phyloP scores from a whole-genome alignment of 2,888 invertebrate genomes.

The Scrobipalpa costella region DNA sequence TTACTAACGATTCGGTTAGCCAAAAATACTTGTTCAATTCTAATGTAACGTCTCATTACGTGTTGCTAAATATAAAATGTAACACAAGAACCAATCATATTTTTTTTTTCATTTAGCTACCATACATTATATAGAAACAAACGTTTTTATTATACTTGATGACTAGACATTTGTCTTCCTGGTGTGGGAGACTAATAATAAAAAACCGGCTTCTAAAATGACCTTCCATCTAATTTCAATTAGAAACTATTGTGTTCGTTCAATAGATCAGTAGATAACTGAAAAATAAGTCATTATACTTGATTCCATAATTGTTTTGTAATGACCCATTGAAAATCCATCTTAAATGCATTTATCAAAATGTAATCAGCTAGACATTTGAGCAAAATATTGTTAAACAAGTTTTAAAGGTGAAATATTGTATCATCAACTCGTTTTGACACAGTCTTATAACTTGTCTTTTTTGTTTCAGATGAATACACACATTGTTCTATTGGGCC shows the following conservation, averaged over 20 bases:
- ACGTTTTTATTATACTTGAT: background rate
- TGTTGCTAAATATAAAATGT: slow-evolving; percentile 4
- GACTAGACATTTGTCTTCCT: background rate
- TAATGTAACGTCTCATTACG: background rate
- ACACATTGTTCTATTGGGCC: slow-evolving; percentile 44
- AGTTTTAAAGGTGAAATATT: background rate
- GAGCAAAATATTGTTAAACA: background rate
- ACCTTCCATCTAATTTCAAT: slow-evolving; percentile 16
- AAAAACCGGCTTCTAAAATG: slow-evolving; percentile 6
- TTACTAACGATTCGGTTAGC: background rate
- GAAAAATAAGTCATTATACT: background rate
- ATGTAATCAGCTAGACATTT: background rate
- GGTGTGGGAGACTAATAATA: background rate
- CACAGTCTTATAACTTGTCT: background rate
- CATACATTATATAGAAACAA: background rate
- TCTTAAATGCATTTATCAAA: slow-evolving; percentile 1
- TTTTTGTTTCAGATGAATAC: slow-evolving; percentile 60
- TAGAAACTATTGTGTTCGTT: slow-evolving; percentile 10
- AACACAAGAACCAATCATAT: background rate
- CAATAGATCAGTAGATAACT: background rate
- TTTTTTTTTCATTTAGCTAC: background rate
- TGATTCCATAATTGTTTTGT: background rate
- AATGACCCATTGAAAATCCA: background rate
- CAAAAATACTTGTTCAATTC: background rate
- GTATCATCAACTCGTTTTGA: background rate